A percentile compares a stretch with the other conserved stretches of the same genome.
Evolutionary conservation across 2,113 vertebrate genomes (phyloP).

Genomic region (Amphilophus citrinellus): DNA sequence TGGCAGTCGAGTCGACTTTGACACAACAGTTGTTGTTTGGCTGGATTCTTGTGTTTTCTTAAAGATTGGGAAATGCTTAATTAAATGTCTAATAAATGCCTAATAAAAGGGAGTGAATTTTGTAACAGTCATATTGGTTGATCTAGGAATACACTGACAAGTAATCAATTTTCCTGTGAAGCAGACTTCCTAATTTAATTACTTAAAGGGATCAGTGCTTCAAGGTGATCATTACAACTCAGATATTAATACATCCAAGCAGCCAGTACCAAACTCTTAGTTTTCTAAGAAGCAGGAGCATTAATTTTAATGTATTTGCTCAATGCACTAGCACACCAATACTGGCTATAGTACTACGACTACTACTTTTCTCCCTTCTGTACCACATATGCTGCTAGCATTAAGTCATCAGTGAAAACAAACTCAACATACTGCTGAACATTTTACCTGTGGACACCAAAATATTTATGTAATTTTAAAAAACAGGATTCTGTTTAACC

Average conservation of each 20-base stretch:
- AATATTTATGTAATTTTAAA: too few relatives aligned
- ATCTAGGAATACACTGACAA: neutral
- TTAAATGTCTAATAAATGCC: neutral
- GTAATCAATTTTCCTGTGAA: neutral
- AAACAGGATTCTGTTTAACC: too few relatives aligned
- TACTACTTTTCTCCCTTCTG: neutral
- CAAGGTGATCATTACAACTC: neutral
- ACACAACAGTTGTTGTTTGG: neutral
- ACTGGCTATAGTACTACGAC: fast-evolving
- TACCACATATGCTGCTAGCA: neutral
- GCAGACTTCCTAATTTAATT: neutral
- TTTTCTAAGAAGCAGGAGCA: neutral
- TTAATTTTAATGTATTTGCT: neutral
- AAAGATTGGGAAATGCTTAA: neutral
- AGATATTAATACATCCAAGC: neutral
- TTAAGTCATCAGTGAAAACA: neutral
- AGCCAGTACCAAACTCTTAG: neutral
- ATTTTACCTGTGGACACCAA: fast-evolving
- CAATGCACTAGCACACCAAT: neutral
- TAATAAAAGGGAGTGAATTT: neutral
- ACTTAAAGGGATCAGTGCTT: neutral
- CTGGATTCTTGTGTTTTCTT: neutral
- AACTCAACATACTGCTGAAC: neutral
- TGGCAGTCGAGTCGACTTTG: neutral
- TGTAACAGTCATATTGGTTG: neutral